Conservation (phyloP, 2,888 invertebrate species). For the Schizaphis graminum region DNA sequence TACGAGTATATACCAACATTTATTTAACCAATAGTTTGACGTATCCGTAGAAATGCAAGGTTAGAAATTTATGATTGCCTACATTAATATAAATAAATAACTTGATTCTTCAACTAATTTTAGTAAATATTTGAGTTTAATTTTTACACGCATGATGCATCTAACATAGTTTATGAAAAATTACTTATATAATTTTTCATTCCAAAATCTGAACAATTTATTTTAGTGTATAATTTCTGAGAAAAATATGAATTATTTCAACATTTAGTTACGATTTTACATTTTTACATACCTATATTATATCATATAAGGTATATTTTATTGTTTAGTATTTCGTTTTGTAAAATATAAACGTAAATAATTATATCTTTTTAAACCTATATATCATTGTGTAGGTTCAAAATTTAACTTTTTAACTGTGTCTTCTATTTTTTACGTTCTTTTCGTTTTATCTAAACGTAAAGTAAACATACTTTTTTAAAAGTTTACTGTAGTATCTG, state of each 20-base stretch:
- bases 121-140: not conserved
- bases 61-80: not conserved
- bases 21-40: not conserved
- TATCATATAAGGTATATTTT: not conserved
- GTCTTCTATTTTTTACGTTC: not conserved
- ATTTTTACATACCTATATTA: not conserved
- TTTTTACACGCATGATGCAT: not conserved
- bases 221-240: not conserved
- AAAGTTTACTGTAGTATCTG: conserved; percentile 27
- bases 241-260: not conserved
- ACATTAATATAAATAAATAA: not conserved
- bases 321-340: not conserved
- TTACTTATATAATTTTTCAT: not conserved
- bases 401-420: not conserved
- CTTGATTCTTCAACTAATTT: not conserved
- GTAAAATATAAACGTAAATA: not conserved
- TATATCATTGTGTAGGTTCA: not conserved
- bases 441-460: conserved; percentile 22
- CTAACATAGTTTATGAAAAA: not conserved
- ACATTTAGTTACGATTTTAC: not conserved
- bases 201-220: not conserved
- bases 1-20: not conserved
- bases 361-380: not conserved
- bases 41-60: not conserved
- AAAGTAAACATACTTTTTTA: not conserved